A percentile compares a stretch with the other conserved stretches of the same genome.
These are phyloP conservation scores for rabbit (Oryctolagus cuniculus) DNA, from an alignment of 2,113 vertebrate species.

Conservation along the genomic window mOryCun1.1 NC_091445.1:84528001-84528500, in stretches of 20 bases:
- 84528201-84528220: constrained; percentile 64
- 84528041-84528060: constrained; percentile 48
- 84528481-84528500: too few relatives aligned
- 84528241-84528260: constrained; percentile 59
- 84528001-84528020: constrained; percentile 29
- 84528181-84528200: constrained; percentile 66
- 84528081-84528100: constrained; percentile 63
- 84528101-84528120: constrained; percentile 60
- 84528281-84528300: constrained; percentile 6
- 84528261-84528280: constrained; percentile 37
- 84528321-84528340: constrained; percentile 25
- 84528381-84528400: constrained; percentile 28
- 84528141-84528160: constrained; percentile 37
- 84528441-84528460: background rate
- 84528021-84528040: constrained; percentile 32
- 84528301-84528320: constrained; percentile 72
- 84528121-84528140: constrained; percentile 46
- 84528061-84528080: constrained; percentile 3
- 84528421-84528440: constrained; percentile 12
- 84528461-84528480: background rate
- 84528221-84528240: constrained; percentile 58
- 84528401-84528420: background rate
- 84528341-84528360: constrained; percentile 15
- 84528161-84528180: background rate
- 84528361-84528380: constrained; percentile 9